Evolutionary conservation across 2,113 vertebrate species (phyloP), one percentile per base, ranked within the genome.

Genomic region (Epinephelus moara): DNA sequence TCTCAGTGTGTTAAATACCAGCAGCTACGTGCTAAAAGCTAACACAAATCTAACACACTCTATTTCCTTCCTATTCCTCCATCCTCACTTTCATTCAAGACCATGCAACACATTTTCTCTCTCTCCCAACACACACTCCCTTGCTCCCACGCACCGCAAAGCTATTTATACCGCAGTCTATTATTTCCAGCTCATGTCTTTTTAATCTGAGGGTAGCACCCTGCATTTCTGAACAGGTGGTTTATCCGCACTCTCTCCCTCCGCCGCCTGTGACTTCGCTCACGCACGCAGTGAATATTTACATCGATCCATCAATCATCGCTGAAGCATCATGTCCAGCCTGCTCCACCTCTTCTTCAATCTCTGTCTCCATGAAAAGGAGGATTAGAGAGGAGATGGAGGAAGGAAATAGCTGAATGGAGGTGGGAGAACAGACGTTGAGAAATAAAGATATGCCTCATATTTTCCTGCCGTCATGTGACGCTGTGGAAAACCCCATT

Each of bases 111-210:
- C 77, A 85, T 80, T 75, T 78, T 52, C 57, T 59, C 55, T 63
- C 13, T 10, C 61, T 30, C 52, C 73, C 53, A 12, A 56, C 47
- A 77, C 84, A 87, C 86, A 85, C 72, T 74, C 42, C 12, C 67
- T 25, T 1, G 4, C 80, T 63, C 89, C 85, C 86, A 89, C 84
- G 53, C 82, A 30, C 19, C 27, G 4, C 30, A 14, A 53, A 19
- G 78, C 84, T 91, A 91, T 93, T 91, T 89, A 88, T 89, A 91
- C 40, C 60, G 2, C 70, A 53, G 84, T 84, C 80, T 75, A 86
- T 92, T 89, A 91, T 93, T 92, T 89, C 55, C 88, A 89, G 81
- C 87, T 90, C 82, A 42, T 80, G 85, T 85, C 87, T 85, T 76
- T 85, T 80, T 91, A 89, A 92, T 90, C 81, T 45, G 80, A 87